Evolutionary conservation across 2,888 invertebrate species (phyloP), one percentile per base, ranked within the genome.

Genomic region (Lydus trimaculatus): DNA sequence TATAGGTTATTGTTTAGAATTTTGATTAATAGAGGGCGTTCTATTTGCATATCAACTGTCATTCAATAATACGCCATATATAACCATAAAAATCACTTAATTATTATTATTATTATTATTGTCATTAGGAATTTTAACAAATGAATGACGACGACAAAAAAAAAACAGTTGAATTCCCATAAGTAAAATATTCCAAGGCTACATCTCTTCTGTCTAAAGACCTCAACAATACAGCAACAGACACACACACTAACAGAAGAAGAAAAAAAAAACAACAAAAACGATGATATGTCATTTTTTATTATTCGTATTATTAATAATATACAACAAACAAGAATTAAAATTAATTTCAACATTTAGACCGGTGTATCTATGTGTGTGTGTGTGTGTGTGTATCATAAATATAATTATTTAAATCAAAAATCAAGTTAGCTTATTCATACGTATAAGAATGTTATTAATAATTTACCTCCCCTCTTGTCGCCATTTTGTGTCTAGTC

Each of bases 271-370:
- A 62, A 70, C 66, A 48, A 48, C 4, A 48, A 48, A 9, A 62
- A 70, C 66, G 64, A 66, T 58, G 70, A 70, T 70, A 65, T 69
- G 70, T 70, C 70, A 70, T 70, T 70, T 70, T 70, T 70, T 66
- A 70, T 70, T 70, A 70, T 70, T 62, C 62, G 52, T 67, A 67
- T 67, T 70, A 70, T 70, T 70, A 70, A 70, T 70, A 70, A 70
- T 64, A 70, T 64, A 62, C 67, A 67, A 67, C 65, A 64, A 67
- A 43, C 43, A 61, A 20, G 48, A 64, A 43, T 43, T 43, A 64
- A 67, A 70, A 70, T 70, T 70, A 67, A 70, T 70, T 70, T 67
- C 63, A 70, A 66, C 70, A 66, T 64, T 64, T 67, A 64, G 66
- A 69, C 64, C n/a, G n/a, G n/a, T n/a, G n/a, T n/a, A n/a, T n/a